phyloP scores from a whole-genome alignment of 1,140 invertebrate genomes.

The Drosophila burlai region DNA sequence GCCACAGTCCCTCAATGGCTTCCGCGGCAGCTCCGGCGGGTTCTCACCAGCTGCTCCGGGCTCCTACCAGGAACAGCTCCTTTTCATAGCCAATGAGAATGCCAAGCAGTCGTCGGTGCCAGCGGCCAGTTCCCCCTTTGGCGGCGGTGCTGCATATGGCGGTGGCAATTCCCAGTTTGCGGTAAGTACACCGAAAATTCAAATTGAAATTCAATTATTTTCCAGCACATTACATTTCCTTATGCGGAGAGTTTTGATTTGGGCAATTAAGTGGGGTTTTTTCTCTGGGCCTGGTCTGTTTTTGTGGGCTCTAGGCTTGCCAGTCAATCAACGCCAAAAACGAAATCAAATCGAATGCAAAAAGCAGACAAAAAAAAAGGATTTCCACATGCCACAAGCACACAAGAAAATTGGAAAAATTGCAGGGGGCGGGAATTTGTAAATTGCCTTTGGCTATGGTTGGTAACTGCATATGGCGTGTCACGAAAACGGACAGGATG shows the following conservation, averaged over 20 bases:
- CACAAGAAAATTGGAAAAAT: slow-evolving; percentile 56
- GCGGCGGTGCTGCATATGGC: slow-evolving; percentile 60
- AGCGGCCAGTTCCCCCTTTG: slow-evolving; percentile 54
- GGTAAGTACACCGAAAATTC: slow-evolving; percentile 64
- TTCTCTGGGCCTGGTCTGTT: slow-evolving; percentile 24
- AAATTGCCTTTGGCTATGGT: slow-evolving; percentile 6
- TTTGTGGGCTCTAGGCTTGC: slow-evolving; percentile 39
- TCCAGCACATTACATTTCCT: slow-evolving; percentile 49
- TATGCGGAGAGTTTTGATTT: slow-evolving; percentile 27
- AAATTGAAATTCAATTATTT: slow-evolving; percentile 57
- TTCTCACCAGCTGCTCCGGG: slow-evolving; percentile 66
- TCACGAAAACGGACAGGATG: slow-evolving; percentile 5
- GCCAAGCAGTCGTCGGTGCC: slow-evolving; percentile 47
- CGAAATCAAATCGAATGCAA: slow-evolving; percentile 69
- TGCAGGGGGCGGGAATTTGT: slow-evolving; percentile 23
- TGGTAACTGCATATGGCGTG: slow-evolving; percentile 10
- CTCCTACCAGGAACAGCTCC: slow-evolving; percentile 81
- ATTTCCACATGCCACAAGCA: slow-evolving; percentile 61
- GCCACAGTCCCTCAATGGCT: slow-evolving; percentile 38
- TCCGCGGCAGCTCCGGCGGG: slow-evolving; percentile 40
- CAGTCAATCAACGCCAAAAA: slow-evolving; percentile 73
- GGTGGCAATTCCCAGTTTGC: slow-evolving; percentile 62
- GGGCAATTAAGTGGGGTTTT: slow-evolving; percentile 64
- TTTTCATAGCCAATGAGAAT: slow-evolving; percentile 79
- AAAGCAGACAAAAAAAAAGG: slow-evolving; percentile 8